Evolutionary conservation across 1,140 invertebrate species (phyloP), one percentile per base, ranked within the genome.

Genomic region (Lordiphosa collinella): DNA sequence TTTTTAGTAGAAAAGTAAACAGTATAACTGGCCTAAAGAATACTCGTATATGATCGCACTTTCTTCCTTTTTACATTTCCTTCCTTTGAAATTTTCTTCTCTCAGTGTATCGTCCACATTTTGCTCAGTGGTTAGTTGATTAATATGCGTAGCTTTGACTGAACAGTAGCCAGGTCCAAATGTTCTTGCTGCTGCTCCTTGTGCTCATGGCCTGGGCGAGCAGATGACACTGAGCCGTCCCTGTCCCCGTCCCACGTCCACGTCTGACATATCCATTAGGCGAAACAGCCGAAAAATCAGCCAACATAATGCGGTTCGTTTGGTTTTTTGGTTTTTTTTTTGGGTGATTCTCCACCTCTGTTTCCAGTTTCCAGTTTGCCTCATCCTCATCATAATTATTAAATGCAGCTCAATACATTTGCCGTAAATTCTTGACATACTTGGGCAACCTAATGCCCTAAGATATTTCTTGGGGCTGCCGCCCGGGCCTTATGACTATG

Each of bases 401-500:
- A 86, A 86, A 86, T 80, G 72, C 82, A 86, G 76, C 82, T 86
- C 82, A 86, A 86, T 86, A 86, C 82, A 80, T 80, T 86, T 67
- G 72, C 75, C 38, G 71, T 53, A 62, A 71, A 86, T 86, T 72
- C 57, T 58, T 74, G 47, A 37, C 55, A 86, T 86, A 65, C 64
- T 54, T 86, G 50, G 48, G 46, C 79, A 69, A 69, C 68, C 72
- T 85, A 84, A 84, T 82, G 72, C 78, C 58, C 63, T 53, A 68
- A 76, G 72, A 82, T 70, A 82, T 84, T 82, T 69, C 78, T 41
- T 51, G 55, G 51, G 51, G 52, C 53, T 29, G 46, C 53, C 52
- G 46, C 52, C 46, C 41, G 7, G 49, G 68, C 78, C 78, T 78
- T 84, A 78, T 78, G 78, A 78, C 72, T 70, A 84, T 84, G 78